These are phyloP conservation scores for Araneus ventricosus DNA, from an alignment of 1,140 invertebrate genomes.

Conservation along the genomic window DNA sequence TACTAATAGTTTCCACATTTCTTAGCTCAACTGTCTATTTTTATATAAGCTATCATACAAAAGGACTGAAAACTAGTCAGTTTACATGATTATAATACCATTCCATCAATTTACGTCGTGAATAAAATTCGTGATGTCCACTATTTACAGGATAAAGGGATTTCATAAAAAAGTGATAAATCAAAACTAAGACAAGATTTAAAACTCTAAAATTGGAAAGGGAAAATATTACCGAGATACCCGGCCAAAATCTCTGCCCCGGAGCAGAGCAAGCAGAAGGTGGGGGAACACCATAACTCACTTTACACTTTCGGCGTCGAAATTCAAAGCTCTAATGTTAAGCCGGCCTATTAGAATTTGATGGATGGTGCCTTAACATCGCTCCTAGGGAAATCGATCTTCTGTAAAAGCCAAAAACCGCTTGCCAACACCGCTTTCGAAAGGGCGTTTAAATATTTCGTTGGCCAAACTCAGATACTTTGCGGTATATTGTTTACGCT, in stretches of 20 bases:
- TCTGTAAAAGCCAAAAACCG: neutral
- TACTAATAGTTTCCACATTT: too few relatives aligned
- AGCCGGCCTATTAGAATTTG: constrained; percentile 3
- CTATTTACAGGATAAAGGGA: neutral
- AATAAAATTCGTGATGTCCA: too few relatives aligned
- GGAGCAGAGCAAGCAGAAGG: neutral
- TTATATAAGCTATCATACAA: too few relatives aligned
- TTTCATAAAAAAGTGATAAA: neutral
- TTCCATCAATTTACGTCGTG: too few relatives aligned
- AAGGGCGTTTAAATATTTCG: neutral
- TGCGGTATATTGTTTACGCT: neutral
- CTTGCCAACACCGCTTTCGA: neutral
- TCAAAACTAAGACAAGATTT: neutral
- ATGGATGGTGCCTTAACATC: neutral
- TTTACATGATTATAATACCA: too few relatives aligned
- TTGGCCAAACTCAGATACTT: neutral
- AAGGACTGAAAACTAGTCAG: too few relatives aligned
- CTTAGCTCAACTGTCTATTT: too few relatives aligned
- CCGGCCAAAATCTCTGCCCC: neutral
- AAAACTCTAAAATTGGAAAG: neutral
- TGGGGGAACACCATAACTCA: neutral
- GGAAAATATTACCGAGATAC: neutral
- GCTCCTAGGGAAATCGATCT: neutral
- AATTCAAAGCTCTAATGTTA: neutral
- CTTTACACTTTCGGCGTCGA: neutral